A percentile compares a stretch with the other conserved stretches of the same genome.
Conservation (phyloP, 1,140 invertebrate species). For the Thrips palmi region DNA sequence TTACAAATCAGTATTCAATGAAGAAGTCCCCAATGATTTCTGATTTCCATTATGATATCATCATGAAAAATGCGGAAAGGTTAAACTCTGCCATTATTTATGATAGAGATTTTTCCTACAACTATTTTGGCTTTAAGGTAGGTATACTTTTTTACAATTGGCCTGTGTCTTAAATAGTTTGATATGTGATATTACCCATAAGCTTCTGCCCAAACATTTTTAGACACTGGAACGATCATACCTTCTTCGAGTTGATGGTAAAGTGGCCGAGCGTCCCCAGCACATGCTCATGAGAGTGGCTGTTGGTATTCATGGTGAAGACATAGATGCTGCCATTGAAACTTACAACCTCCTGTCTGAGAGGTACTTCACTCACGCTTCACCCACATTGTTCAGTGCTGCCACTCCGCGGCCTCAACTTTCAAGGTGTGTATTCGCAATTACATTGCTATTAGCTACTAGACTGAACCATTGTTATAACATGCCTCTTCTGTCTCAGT, state of each 20-base stretch:
- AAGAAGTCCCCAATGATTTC: slow-evolving; percentile 66
- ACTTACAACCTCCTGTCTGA: slow-evolving; percentile 94
- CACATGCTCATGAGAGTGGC: slow-evolving; percentile 98
- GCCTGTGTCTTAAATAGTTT: slow-evolving; percentile 1
- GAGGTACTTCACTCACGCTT: slow-evolving; percentile 94
- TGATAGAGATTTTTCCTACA: slow-evolving; percentile 92
- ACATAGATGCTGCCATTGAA: slow-evolving; percentile 85
- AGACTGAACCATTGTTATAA: slow-evolving; percentile 2
- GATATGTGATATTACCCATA: neutral
- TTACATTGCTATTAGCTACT: too few species aligned
- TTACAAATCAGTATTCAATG: slow-evolving; percentile 52
- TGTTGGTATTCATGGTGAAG: slow-evolving; percentile 88
- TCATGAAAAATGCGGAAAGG: slow-evolving; percentile 70
- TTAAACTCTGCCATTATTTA: slow-evolving; percentile 95
- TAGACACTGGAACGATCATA: slow-evolving; percentile 89
- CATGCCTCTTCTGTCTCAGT: slow-evolving; percentile 26
- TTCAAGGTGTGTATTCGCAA: slow-evolving; percentile 58
- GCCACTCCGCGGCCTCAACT: slow-evolving; percentile 83
- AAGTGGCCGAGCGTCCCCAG: slow-evolving; percentile 91
- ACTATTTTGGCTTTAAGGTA: slow-evolving; percentile 96
- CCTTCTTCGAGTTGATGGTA: slow-evolving; percentile 80
- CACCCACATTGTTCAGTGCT: slow-evolving; percentile 91
- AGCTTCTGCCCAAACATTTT: slow-evolving; percentile 8
- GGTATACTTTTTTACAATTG: slow-evolving; percentile 5
- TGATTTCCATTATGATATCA: slow-evolving; percentile 61